These are phyloP conservation scores for Acanthococcus lagerstroemiae DNA, from an alignment of 2,888 invertebrate species.

Conservation along the genomic window DNA sequence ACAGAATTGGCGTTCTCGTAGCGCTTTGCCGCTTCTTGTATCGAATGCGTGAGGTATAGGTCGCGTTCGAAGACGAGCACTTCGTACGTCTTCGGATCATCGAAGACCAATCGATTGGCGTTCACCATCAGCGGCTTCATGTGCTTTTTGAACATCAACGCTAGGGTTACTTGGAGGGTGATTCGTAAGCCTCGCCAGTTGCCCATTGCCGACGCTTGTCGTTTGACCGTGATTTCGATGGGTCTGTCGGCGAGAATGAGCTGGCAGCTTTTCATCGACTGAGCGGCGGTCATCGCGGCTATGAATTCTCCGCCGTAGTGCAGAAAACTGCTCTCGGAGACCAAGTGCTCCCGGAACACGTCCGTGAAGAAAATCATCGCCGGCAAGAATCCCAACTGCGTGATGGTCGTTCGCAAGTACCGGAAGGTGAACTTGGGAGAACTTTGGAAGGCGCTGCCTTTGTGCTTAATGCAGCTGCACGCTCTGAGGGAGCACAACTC, in stretches of 20 bases:
- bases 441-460: conserved; percentile 17
- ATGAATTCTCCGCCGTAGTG: conserved; percentile 28
- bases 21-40: conserved; percentile 17
- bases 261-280: conserved; percentile 4
- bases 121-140: conserved; percentile 18
- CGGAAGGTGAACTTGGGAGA: conserved; percentile 14
- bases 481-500: conserved; percentile 20
- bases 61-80: conserved; percentile 24
- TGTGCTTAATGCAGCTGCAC: conserved; percentile 20
- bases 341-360: conserved; percentile 20
- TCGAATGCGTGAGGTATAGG: conserved; percentile 20
- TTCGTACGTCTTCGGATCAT: conserved; percentile 21
- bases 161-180: conserved; percentile 12
- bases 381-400: conserved; percentile 17
- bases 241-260: conserved; percentile 22
- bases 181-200: conserved; percentile 22
- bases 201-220: conserved; percentile 19
- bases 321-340: conserved; percentile 9
- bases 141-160: conserved; percentile 18
- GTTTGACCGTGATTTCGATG: conserved; percentile 21
- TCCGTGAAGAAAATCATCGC: conserved; percentile 29
- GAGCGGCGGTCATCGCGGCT: conserved; percentile 17
- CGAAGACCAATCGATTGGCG: conserved; percentile 20
- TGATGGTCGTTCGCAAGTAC: conserved; percentile 13
- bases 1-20: conserved; percentile 6